Conservation (phyloP, 1,140 invertebrate genomes). For the Drosophila hydei region DNA sequence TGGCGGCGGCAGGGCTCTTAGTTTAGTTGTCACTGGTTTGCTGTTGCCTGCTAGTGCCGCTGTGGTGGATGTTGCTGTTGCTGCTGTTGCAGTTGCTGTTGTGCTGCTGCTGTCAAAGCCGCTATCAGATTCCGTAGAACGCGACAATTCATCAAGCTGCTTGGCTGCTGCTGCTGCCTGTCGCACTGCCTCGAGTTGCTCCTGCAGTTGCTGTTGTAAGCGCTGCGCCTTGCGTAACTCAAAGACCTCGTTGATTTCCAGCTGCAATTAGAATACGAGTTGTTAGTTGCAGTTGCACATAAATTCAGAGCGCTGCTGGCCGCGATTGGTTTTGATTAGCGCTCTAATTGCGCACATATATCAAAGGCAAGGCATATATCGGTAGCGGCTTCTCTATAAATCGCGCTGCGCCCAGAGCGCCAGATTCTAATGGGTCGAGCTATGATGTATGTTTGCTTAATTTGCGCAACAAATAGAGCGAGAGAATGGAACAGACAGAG, state of each 20-base stretch:
- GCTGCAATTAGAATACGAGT: slow-evolving; percentile 77
- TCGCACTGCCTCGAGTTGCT: slow-evolving; percentile 48
- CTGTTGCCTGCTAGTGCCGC: slow-evolving; percentile 21
- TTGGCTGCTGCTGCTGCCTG: slow-evolving; percentile 42
- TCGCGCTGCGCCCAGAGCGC: slow-evolving; percentile 49
- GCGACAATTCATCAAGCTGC: slow-evolving; percentile 80
- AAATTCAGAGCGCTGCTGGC: slow-evolving; percentile 39
- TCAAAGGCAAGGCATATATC: slow-evolving; percentile 49
- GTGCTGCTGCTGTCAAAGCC: slow-evolving; percentile 80
- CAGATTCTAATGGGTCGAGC: slow-evolving; percentile 64
- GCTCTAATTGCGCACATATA: slow-evolving; percentile 72
- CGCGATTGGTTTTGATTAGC: slow-evolving; percentile 71
- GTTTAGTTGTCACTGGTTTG: slow-evolving; percentile 72
- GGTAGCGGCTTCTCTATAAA: slow-evolving; percentile 49
- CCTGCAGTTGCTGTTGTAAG: slow-evolving; percentile 59
- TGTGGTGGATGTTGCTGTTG: slow-evolving; percentile 22
- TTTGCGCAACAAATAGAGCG: slow-evolving; percentile 51
- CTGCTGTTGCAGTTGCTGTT: slow-evolving; percentile 25
- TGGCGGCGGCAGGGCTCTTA: slow-evolving; percentile 70
- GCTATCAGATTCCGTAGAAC: slow-evolving; percentile 81
- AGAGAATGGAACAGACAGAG: slow-evolving; percentile 34
- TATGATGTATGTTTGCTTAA: slow-evolving; percentile 77
- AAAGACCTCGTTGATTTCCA: slow-evolving; percentile 83
- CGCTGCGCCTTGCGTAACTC: slow-evolving; percentile 76
- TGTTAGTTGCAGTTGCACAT: slow-evolving; percentile 58